A percentile compares a stretch with the other conserved stretches of the same genome.
These are phyloP conservation scores for Ostrea edulis DNA, from an alignment of 1,140 invertebrate genomes.

Conservation along the genomic window DNA sequence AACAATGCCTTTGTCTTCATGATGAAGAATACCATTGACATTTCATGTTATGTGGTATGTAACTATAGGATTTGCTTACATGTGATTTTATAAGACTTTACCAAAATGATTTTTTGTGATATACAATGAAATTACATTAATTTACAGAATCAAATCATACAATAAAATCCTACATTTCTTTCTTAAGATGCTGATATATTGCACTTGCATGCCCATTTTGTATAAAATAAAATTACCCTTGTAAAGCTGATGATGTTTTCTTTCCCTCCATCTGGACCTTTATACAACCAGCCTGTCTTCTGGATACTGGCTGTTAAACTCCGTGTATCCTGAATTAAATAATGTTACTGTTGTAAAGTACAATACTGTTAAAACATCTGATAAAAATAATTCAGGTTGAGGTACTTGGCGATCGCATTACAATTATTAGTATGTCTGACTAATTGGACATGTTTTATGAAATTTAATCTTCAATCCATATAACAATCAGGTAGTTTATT, in stretches of 20 bases:
- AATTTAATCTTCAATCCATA: too few relatives aligned
- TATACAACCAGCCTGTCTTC: conserved; percentile 93
- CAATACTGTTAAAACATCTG: neutral
- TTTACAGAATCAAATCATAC: neutral
- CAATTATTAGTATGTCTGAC: neutral
- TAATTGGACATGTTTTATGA: neutral
- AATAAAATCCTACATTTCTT: neutral
- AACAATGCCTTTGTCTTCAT: too few relatives aligned
- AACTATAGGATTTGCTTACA: neutral
- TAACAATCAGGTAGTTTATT: too few relatives aligned
- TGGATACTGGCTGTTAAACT: conserved; percentile 84
- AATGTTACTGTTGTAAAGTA: neutral
- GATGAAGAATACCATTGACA: too few relatives aligned
- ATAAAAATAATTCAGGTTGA: neutral
- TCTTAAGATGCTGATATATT: too few relatives aligned
- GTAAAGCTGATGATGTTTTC: conserved; percentile 80
- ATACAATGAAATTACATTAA: neutral
- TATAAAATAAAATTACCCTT: conserved; percentile 66
- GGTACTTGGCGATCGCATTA: neutral
- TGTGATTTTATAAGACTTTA: neutral
- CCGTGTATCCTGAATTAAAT: conserved; percentile 1
- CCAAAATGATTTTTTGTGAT: neutral
- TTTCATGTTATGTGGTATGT: too few relatives aligned
- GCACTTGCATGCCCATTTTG: too few relatives aligned
- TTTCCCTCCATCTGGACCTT: conserved; percentile 90